These are phyloP conservation scores for Cotesia congregata DNA, from an alignment of 2,888 invertebrate genomes.

Conservation along the genomic window DNA sequence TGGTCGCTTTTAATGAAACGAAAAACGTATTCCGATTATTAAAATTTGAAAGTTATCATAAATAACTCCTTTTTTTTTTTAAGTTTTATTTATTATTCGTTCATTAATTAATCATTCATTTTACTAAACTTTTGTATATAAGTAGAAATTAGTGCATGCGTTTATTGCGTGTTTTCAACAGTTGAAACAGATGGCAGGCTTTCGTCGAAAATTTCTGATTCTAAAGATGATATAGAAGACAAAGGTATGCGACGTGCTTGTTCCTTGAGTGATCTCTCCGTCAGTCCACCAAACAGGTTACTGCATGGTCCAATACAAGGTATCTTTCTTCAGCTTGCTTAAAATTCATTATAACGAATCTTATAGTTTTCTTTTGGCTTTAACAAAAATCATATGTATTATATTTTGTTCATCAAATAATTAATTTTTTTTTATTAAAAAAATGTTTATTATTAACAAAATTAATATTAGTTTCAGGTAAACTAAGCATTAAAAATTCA, in stretches of 20 bases:
- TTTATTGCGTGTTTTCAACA: constrained; percentile 55
- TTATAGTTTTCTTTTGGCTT: constrained; percentile 31
- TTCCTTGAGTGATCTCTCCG: constrained; percentile 83
- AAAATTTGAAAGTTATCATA: not conserved
- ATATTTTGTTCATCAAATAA: not conserved
- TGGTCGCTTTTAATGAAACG: not conserved
- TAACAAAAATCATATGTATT: not conserved
- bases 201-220: constrained; percentile 66
- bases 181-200: constrained; percentile 66
- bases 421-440: constrained; percentile 9
- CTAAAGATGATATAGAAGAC: constrained; percentile 67
- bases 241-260: constrained; percentile 83
- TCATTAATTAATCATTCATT: not conserved
- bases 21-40: not conserved
- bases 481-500: constrained; percentile 67
- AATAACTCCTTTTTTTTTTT: not conserved
- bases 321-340: constrained; percentile 63
- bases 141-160: constrained; percentile 65
- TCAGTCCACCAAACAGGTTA: constrained; percentile 75
- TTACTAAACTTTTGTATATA: constrained; percentile 34
- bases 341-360: constrained; percentile 27
- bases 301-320: constrained; percentile 76
- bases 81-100: constrained; percentile 16
- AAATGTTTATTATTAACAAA: constrained; percentile 44
- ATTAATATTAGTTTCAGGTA: constrained; percentile 70